Base-by-base conservation (phyloP, 2,797 vertebrate genomes). In the Poecilia gillii region DNA sequence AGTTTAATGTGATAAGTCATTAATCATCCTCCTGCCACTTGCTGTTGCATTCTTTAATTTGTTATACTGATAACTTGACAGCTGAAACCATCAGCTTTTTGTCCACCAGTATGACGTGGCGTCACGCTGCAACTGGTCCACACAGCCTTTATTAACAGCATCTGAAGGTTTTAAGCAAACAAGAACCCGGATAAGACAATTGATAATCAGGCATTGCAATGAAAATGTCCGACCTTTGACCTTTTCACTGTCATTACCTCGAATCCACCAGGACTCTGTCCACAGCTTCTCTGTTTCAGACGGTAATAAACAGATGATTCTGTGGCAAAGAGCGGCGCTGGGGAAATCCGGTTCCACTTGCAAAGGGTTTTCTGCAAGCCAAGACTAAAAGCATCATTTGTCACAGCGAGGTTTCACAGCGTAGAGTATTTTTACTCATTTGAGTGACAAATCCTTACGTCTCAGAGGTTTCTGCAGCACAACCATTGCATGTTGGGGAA, bases 241-340 rank as follows among this genome's bases (percentile, higher is more conserved):
- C 70, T 85, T 72, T 78, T 76, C 20, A 75, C 53, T n/a, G 62
- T 75, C 72, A 49, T 81, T 76, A 72, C 55, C 81, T 75, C 45
- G 64, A 81, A 86, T 84, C 51, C 66, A 81, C 80, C 49, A 39
- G 74, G 36, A 78, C 62, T 31, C n/a, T 75, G 76, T 74, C 66
- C 43, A 33, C 20, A 16, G 47, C 75, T 59, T 86, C 70, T 74
- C 62, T 70, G 81, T 84, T 73, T 64, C 7, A 76, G 28, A 74
- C 68, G 70, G 46, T 45, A 72, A 83, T 66, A 76, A 77, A 47
- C 66, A 51, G n/a, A 79, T 20, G 23, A 84, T 75, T 79, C 36
- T 74, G 77, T 43, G 77, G 64, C 80, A 75, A 53, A 72, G 49
- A 28, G 33, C 78, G 51, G 28, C 53, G 45, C 70, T 33, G 4